Conservation (phyloP, 2,888 invertebrate genomes). For the Trichopoda pennipes region DNA sequence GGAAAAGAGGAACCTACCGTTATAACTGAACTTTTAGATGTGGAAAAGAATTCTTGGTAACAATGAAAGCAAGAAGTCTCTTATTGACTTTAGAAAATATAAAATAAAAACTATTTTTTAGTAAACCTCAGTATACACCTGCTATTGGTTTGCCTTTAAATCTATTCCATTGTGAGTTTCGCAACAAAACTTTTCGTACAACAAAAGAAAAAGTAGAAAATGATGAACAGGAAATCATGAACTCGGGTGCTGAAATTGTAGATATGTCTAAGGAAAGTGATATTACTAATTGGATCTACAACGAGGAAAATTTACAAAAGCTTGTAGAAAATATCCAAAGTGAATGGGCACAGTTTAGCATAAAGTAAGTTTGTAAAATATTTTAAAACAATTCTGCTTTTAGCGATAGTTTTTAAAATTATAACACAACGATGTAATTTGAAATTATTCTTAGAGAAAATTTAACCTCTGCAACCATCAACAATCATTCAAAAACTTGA, state of each 20-base stretch:
- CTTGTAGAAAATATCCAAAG: conserved; percentile 86
- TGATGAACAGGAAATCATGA: conserved; percentile 3
- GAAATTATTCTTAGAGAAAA: too few species aligned
- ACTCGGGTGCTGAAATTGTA: not conserved
- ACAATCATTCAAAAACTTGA: too few species aligned
- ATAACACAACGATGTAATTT: too few species aligned
- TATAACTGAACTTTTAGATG: conserved; percentile 86
- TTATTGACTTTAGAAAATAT: not conserved
- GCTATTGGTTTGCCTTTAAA: conserved; percentile 92
- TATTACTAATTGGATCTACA: conserved; percentile 82
- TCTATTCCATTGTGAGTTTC: conserved; percentile 86
- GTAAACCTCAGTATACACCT: conserved; percentile 95
- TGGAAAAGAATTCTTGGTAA: conserved; percentile 86
- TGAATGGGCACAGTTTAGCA: conserved; percentile 87
- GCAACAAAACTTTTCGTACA: conserved; percentile 71
- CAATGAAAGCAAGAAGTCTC: conserved; percentile 23
- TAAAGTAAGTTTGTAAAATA: conserved; percentile 83
- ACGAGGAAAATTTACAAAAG: conserved; percentile 83
- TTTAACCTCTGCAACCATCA: too few species aligned
- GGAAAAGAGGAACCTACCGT: conserved; percentile 88
- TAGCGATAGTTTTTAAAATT: too few species aligned
- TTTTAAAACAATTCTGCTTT: too few species aligned
- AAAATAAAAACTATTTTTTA: conserved; percentile 78
- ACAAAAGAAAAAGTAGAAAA: conserved; percentile 18
- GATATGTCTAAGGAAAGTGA: conserved; percentile 9